Evolutionary conservation across 2,797 vertebrate species (phyloP), one percentile per base, ranked within the genome.

Genomic region (Semaprochilodus insignis): DNA sequence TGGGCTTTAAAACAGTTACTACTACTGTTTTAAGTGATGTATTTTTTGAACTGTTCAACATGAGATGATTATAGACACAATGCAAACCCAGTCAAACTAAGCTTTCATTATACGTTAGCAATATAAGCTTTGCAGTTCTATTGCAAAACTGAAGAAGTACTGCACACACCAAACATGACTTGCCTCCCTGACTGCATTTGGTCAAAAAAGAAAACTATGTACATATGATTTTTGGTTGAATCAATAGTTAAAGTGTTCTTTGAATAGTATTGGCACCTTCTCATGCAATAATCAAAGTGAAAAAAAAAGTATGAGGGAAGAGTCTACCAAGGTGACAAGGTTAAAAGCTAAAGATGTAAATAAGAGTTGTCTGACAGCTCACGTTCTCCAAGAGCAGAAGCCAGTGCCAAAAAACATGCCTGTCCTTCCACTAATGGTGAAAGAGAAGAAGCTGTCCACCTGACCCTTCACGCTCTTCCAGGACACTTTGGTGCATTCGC

Each of bases 401-500:
- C 27, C 60, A 34, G 74, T 10, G 74, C 83, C 86, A 85, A 83
- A 74, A 48, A 36, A 34, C 52, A 6, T 65, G 67, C n/a, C 54
- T 70, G 62, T 69, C n/a, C 75, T 69, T 59, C 74, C 66, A 75
- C 63, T 77, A 76, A 83, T 72, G 66, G 76, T 25, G 48, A 70
- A 77, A 55, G 51, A 74, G 69, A 15, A 1, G 36, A 36, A 17
- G 21, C 59, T 72, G 59, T 60, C 55, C n/a, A 73, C 62, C 21
- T 34, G 23, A 54, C 71, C 60, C 63, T 71, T 72, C 34, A 27
- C 48, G 31, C 65, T 84, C 72, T 77, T 83, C 72, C 63, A 83
- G 75, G 80, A 83, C 78, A 85, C 81, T 89, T 84, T 88, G 87
- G 87, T 90, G 82, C 69, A 81, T 59, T 10, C 55, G 72, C 75